Conservation (phyloP, 2,797 vertebrate genomes). For the Hippocampus kuda region DNA sequence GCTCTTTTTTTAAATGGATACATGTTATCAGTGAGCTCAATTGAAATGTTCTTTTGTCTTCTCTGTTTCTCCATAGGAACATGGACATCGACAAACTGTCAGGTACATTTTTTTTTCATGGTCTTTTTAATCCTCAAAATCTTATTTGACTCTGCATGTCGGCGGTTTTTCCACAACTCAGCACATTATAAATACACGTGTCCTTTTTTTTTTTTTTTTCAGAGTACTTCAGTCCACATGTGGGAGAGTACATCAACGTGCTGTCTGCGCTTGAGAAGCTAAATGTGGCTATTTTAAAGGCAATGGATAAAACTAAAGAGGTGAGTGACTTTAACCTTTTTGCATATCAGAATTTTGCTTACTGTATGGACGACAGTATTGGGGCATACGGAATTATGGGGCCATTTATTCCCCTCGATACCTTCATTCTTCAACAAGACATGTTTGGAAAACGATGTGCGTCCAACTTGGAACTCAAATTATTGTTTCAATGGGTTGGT, state of each 20-base stretch:
- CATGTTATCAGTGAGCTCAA: not conserved
- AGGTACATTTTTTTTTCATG: constrained; percentile 41
- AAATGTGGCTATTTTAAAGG: constrained; percentile 79
- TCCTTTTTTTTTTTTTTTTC: constrained; percentile 5
- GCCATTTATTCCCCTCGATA: not conserved
- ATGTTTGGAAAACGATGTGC: too few relatives aligned
- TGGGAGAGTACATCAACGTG: constrained; percentile 81
- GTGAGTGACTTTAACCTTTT: constrained; percentile 53
- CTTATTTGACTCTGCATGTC: not conserved
- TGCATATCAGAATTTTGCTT: not conserved
- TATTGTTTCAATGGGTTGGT: too few relatives aligned
- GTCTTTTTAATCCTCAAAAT: not conserved
- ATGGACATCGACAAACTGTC: constrained; percentile 68
- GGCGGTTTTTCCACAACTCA: not conserved
- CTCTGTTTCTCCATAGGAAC: constrained; percentile 44
- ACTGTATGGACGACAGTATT: not conserved
- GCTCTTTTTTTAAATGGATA: not conserved
- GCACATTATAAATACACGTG: not conserved
- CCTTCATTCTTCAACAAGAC: too few relatives aligned
- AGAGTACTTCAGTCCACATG: constrained; percentile 84
- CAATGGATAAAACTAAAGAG: constrained; percentile 92
- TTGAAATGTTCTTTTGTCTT: constrained; percentile 15
- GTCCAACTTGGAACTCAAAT: too few relatives aligned
- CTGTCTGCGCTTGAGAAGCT: constrained; percentile 82
- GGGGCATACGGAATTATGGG: not conserved